Evolutionary conservation across 2,797 vertebrate species (phyloP).

Genomic region (Miopithecus talapoin): DNA sequence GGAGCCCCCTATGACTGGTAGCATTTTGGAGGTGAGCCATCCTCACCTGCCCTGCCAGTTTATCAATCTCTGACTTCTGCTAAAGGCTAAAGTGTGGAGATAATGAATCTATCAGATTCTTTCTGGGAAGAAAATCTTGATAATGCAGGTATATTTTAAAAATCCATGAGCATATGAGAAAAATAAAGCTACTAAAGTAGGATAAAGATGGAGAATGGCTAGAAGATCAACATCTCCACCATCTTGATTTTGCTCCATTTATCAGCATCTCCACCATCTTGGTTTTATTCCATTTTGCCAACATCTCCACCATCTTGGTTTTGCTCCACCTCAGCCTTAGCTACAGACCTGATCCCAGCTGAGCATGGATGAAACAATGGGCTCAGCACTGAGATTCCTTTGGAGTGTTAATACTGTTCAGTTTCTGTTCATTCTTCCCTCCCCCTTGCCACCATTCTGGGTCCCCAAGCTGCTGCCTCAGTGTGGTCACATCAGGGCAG

Average conservation of each 20-base stretch:
- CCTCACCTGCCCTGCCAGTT: neutral
- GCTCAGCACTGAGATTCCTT: neutral
- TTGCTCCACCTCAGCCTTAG: neutral
- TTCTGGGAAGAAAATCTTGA: neutral
- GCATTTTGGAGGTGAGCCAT: neutral
- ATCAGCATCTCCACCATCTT: neutral
- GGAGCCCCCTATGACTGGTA: neutral
- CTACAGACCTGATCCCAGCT: neutral
- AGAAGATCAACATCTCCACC: neutral
- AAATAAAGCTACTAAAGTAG: conserved; percentile 9
- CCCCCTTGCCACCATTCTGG: neutral
- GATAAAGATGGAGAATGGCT: neutral
- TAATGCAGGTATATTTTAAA: neutral
- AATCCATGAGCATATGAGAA: neutral
- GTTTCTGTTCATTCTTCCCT: neutral
- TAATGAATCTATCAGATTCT: neutral
- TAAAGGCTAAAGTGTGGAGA: neutral
- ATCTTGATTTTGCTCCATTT: neutral
- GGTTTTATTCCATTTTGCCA: neutral
- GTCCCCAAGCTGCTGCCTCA: neutral
- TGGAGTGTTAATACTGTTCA: neutral
- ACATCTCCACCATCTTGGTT: neutral
- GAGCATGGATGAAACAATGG: neutral
- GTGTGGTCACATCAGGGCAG: neutral
- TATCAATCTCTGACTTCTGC: neutral